Base-by-base conservation (phyloP, 2,888 invertebrate genomes). In the Rutpela maculata region DNA sequence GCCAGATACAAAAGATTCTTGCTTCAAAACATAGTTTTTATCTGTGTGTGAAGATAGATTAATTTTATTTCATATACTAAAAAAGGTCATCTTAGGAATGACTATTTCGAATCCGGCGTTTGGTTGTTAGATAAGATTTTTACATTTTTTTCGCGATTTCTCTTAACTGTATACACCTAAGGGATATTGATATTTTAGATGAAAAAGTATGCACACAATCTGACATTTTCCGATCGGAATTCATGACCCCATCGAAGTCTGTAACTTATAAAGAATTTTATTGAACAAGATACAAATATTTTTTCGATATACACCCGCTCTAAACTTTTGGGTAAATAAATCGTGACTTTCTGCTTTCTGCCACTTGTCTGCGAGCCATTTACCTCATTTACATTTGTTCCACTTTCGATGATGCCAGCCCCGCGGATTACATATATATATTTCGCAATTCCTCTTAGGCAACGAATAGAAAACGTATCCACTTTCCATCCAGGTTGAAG, bases 301-400 rank as follows among this genome's bases (percentile, higher is more conserved):
- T 65, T 65, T 65, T 22, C 43, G n/a, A 22, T 22, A 31, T 31
- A 26, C 43, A n/a, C 43, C 65, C 65, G 43, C 43, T 15, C 65
- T 19, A 38, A 12, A 18, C 12, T 43, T 65, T 65, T 43, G 19
- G 43, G 65, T 43, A 65, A 57, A 69, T 69, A 69, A 69, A 69
- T 69, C 69, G 57, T 26, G 68, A 68, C 68, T 31, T 3, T 68
- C 26, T 55, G 50, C 55, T 69, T 31, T 19, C 26, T 57, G 38
- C 69, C 56, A 57, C 69, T 71, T 67, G 74, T 77, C 74, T 72
- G 71, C 74, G 62, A 74, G 77, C 71, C 50, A 71, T 71, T 57
- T 69, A 35, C 81, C 80, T 84, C 84, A 84, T 85, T 84, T 85
- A 84, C 85, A 85, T 85, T 82, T 84, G 84, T 82, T 83, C 82